Base-by-base conservation (phyloP, 2,888 invertebrate genomes). In the Trachelus stipa region DNA sequence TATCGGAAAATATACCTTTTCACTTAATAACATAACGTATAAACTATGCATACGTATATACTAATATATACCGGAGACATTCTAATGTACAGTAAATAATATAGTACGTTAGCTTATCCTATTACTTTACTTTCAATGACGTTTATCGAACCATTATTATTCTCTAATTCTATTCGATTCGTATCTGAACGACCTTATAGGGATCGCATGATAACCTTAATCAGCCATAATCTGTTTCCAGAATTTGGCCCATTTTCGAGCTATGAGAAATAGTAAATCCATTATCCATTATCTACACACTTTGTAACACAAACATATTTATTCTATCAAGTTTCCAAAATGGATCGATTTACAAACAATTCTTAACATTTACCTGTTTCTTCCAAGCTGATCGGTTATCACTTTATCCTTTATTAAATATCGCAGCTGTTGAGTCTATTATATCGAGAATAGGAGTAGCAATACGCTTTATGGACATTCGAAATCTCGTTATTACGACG, bases 401-500 rank as follows among this genome's bases (percentile, higher is more conserved):
- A 2, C 9, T 56, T 15, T 23, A 2, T 56, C 56, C 56, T 23
- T 2, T 56, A 9, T 56, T 2, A 23, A 56, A 56, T 23, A 23
- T 56, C 0, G 9, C 56, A 56, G 56, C 56, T 56, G 56, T 23
- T 76, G 34, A 68, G 68, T 78, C 34, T 34, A 30, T 6, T 73
- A 68, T 74, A 76, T 76, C 74, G 34, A 71, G 69, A 76, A 76
- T 76, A 23, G 2, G 23, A 56, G 23, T 9, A 56, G 23, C 56
- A 23, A 56, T 23, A 33, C 73, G 76, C 82, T 83, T 83, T 82
- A 83, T 85, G 78, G 79, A 81, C 83, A 84, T 84, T 82, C 79
- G 81, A 83, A 85, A 86, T 85, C 85, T 83, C 82, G 84, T 85
- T 85, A 84, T 82, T 81, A 81, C 74, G 74, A n/a, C 15, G 12